Percentiles rank a stretch among this genome's conserved stretches.
phyloP scores from a whole-genome alignment of 2,797 vertebrate genomes.

The Malurus splendens region DNA sequence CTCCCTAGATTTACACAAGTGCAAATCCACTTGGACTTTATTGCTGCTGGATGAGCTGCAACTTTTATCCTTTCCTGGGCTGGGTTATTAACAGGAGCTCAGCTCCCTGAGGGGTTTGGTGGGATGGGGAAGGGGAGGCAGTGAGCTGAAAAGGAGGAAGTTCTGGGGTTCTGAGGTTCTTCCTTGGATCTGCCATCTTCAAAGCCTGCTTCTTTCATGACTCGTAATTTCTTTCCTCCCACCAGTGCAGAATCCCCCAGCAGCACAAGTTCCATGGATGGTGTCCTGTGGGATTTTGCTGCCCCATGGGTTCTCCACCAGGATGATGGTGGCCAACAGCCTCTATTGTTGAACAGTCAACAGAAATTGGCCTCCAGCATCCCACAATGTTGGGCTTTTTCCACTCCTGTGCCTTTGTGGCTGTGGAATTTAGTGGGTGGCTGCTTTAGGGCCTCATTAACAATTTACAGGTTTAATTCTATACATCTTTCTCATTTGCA shows the following conservation, averaged over 20 bases:
- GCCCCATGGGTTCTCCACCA: background rate
- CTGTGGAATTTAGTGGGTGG: slow-evolving; percentile 1
- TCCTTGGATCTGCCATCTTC: background rate
- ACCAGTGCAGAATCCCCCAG: background rate
- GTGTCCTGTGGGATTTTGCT: background rate
- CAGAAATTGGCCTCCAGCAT: background rate
- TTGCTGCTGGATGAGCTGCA: background rate
- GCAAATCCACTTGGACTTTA: slow-evolving; percentile 26
- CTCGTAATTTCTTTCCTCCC: background rate
- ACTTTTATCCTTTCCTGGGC: background rate
- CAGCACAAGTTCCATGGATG: background rate
- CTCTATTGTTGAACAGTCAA: background rate
- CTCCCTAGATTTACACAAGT: slow-evolving; percentile 31
- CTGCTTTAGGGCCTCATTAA: slow-evolving; percentile 42
- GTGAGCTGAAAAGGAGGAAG: background rate
- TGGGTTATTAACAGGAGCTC: slow-evolving; percentile 11
- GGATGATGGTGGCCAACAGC: background rate
- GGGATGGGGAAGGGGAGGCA: background rate
- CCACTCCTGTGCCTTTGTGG: background rate
- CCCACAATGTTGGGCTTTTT: background rate
- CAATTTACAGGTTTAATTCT: slow-evolving; percentile 38
- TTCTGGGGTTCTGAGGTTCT: background rate
- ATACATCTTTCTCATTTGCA: slow-evolving; percentile 33
- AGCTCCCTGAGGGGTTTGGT: background rate
- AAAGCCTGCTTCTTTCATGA: background rate